Percentiles rank a stretch among this genome's conserved stretches.
Evolutionary conservation across 2,113 vertebrate genomes (phyloP).

Genomic region (Brevimyrus niger): DNA sequence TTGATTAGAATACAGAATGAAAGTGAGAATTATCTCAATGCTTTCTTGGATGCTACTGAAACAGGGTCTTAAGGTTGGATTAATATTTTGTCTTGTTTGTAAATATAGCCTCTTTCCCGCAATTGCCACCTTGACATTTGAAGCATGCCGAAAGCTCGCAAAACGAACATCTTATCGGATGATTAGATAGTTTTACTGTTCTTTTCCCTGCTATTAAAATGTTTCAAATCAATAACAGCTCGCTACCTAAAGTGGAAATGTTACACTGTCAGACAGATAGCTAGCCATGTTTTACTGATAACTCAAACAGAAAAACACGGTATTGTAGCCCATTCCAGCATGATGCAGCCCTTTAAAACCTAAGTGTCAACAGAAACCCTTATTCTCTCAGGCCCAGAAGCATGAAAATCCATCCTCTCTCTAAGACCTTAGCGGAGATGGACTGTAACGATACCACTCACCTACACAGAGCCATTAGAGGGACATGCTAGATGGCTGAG

Average conservation of each 20-base stretch:
- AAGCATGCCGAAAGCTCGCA: not conserved
- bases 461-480: slow-evolving; percentile 14
- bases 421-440: not conserved
- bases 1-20: not conserved
- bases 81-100: not conserved
- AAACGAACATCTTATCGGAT: not conserved
- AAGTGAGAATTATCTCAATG: not conserved
- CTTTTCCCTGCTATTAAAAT: not conserved
- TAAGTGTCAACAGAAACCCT: not conserved
- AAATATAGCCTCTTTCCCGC: not conserved
- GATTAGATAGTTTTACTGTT: not conserved
- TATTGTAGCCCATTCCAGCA: not conserved
- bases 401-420: not conserved
- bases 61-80: not conserved
- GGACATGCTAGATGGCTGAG: not conserved
- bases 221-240: not conserved
- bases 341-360: not conserved
- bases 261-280: not conserved
- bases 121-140: not conserved
- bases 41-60: not conserved
- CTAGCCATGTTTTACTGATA: not conserved
- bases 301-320: not conserved
- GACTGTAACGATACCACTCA: slow-evolving; percentile 10
- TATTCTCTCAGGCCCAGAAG: not conserved
- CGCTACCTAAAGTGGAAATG: not conserved